Evolutionary conservation across 2,113 vertebrate species (phyloP).

Genomic region (Charina bottae): DNA sequence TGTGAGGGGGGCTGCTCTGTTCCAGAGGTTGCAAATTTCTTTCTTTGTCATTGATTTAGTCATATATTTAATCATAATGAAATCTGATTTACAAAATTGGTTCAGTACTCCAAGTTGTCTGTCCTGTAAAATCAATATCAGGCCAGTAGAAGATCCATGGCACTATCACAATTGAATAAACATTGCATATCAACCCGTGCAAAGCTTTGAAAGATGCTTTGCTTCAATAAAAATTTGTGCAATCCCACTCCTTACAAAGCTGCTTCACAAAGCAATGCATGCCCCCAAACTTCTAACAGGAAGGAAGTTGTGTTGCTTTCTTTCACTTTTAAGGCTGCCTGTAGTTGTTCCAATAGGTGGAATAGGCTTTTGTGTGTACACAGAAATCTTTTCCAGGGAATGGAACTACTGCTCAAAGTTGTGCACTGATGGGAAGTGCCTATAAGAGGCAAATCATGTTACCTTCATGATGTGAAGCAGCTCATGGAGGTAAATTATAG

Average conservation of each 20-base stretch:
- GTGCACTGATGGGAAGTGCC: background rate
- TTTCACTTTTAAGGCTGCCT: background rate
- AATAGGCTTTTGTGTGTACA: background rate
- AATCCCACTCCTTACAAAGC: background rate
- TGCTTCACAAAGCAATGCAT: background rate
- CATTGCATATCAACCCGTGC: background rate
- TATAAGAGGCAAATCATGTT: background rate
- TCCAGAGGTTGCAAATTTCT: background rate
- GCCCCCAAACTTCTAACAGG: background rate
- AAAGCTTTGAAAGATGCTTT: background rate
- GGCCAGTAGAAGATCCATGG: background rate
- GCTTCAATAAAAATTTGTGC: background rate
- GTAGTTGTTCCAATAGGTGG: background rate
- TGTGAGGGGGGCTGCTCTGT: accelerated
- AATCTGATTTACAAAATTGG: background rate
- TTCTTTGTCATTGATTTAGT: background rate
- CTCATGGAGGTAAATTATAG: background rate
- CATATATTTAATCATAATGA: background rate
- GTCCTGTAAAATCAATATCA: background rate
- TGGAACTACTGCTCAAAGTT: background rate
- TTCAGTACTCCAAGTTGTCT: background rate
- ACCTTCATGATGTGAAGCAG: background rate
- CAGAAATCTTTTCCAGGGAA: background rate
- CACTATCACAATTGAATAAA: background rate
- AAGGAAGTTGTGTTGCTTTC: background rate